Evolutionary conservation across 2,888 invertebrate genomes (phyloP).

Genomic region (Busseola fusca): DNA sequence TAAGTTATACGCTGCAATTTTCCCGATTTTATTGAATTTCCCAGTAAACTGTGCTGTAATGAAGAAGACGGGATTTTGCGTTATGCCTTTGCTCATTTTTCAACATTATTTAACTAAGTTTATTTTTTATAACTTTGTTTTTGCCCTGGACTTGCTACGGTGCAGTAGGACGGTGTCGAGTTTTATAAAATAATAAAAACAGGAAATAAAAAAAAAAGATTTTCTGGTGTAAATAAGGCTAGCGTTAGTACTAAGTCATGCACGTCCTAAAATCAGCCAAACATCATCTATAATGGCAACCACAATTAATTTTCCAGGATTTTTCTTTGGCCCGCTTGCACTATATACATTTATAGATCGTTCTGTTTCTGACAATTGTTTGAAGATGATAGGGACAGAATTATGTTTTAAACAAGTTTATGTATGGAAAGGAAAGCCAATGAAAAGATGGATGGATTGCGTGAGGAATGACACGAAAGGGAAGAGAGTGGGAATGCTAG

Average conservation of each 20-base stretch:
- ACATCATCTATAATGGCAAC: not conserved
- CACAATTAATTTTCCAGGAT: not conserved
- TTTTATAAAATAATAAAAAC: not conserved
- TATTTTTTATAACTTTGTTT: conserved; percentile 1
- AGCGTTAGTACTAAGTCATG: not conserved
- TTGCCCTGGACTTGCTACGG: not conserved
- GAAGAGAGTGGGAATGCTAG: not conserved
- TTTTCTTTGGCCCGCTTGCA: not conserved
- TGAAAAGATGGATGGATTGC: not conserved
- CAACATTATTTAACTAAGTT: conserved; percentile 3
- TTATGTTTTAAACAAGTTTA: not conserved
- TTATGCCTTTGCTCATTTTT: conserved; percentile 12
- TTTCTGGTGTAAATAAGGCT: not conserved
- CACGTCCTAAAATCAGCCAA: not conserved
- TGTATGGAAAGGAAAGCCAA: not conserved
- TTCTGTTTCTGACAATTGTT: no score
- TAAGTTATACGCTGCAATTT: conserved; percentile 46
- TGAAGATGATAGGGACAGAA: not conserved
- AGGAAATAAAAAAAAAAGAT: not conserved
- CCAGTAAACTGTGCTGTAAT: conserved; percentile 30
- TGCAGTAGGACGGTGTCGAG: not conserved
- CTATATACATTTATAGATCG: not conserved
- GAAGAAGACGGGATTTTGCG: conserved; percentile 11
- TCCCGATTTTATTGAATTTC: conserved; percentile 50
- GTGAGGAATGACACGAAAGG: not conserved